These are phyloP conservation scores for Papilio helenus DNA, from an alignment of 1,140 invertebrate genomes.

Conservation along the genomic window DNA sequence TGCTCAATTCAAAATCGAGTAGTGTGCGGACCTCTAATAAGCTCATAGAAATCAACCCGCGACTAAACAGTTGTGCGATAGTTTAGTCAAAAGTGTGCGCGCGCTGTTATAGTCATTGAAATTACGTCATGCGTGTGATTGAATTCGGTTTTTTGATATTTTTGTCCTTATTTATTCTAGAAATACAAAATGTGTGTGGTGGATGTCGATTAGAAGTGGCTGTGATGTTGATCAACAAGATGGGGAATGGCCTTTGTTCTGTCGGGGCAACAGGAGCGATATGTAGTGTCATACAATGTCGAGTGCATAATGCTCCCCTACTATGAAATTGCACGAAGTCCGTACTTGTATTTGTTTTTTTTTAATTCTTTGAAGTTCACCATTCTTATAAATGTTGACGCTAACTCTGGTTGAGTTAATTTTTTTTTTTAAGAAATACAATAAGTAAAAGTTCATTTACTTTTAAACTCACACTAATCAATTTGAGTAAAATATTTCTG, in stretches of 20 bases:
- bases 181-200: not conserved
- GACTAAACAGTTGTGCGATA: too few species aligned
- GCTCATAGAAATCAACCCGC: too few species aligned
- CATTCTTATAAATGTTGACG: not conserved
- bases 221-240: not conserved
- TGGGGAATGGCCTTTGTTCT: constrained; percentile 46
- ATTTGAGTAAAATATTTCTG: too few species aligned
- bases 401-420: not conserved
- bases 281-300: constrained; percentile 59
- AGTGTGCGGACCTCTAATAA: too few species aligned
- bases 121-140: too few species aligned
- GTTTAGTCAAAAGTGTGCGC: too few species aligned
- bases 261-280: constrained; percentile 48
- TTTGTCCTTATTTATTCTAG: too few species aligned
- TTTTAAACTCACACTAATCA: too few species aligned
- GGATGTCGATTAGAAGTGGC: not conserved
- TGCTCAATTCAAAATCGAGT: too few species aligned
- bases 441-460: too few species aligned
- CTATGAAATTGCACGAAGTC: not conserved
- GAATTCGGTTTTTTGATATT: too few species aligned
- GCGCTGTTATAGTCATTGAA: too few species aligned
- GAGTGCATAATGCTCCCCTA: constrained; percentile 48
- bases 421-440: not conserved
- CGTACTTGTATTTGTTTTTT: not conserved
- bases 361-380: not conserved